Evolutionary conservation across 2,888 invertebrate species (phyloP).

Genomic region (Pachymerium ferrugineum): DNA sequence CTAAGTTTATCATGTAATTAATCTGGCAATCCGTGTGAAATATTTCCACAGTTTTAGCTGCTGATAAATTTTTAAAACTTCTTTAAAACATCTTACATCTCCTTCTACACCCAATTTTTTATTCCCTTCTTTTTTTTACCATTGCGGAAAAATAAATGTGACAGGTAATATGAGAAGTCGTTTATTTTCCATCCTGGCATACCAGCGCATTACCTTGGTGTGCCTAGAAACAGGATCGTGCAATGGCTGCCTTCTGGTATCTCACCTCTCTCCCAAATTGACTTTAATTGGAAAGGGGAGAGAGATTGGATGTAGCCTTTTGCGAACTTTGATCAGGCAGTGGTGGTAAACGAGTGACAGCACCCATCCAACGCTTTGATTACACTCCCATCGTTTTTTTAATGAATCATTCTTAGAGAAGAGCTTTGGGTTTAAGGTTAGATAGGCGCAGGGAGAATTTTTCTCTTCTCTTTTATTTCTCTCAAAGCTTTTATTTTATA

Average conservation of each 20-base stretch:
- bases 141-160: neutral
- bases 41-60: no score
- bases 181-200: neutral
- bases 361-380: neutral
- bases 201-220: neutral
- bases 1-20: no score
- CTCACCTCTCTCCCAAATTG: neutral
- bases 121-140: neutral
- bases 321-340: neutral
- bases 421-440: no score
- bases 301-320: neutral
- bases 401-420: constrained; percentile 2
- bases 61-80: no score
- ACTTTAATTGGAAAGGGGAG: neutral
- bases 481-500: neutral
- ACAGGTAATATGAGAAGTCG: neutral
- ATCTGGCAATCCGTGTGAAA: no score
- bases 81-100: no score
- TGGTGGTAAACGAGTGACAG: neutral
- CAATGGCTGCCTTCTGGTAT: no score
- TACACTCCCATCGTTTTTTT: neutral
- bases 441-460: no score
- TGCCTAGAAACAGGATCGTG: no score
- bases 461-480: neutral
- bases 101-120: no score